phyloP scores from a whole-genome alignment of 2,888 invertebrate genomes.

The Dolichopus griseipennis region DNA sequence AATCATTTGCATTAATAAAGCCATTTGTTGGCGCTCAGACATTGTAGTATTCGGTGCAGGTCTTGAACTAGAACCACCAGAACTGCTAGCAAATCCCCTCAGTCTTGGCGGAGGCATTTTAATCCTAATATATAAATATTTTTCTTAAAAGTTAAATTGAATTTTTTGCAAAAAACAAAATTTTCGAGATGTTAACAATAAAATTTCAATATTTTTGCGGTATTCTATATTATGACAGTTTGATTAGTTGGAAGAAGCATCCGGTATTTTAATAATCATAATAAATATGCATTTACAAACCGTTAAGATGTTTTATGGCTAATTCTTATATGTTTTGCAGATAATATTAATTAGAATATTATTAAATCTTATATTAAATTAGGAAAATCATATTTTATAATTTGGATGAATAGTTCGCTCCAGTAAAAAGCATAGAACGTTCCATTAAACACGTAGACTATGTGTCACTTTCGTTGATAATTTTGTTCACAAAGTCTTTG shows the following conservation, averaged over 20 bases:
- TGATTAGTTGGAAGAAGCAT: background rate
- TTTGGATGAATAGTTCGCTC: too few relatives aligned
- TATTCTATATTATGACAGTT: background rate
- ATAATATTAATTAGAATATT: background rate
- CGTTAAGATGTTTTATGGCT: background rate
- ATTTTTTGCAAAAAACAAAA: background rate
- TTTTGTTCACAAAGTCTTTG: too few relatives aligned
- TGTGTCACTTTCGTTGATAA: too few relatives aligned
- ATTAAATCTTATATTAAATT: background rate
- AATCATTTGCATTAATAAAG: constrained; percentile 78
- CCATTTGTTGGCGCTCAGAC: constrained; percentile 86
- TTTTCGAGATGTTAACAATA: background rate
- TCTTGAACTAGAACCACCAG: constrained; percentile 38
- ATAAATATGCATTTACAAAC: background rate
- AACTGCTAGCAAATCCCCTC: constrained; percentile 39
- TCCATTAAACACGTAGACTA: too few relatives aligned
- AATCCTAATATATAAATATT: background rate
- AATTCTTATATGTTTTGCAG: background rate
- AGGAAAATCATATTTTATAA: too few relatives aligned
- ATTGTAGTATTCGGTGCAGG: constrained; percentile 52
- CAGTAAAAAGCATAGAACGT: too few relatives aligned
- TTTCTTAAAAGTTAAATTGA: background rate
- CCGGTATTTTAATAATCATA: background rate
- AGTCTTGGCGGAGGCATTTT: constrained; percentile 43
- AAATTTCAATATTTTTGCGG: background rate